These are phyloP conservation scores for Misgurnus mizolepis DNA, from an alignment of 2,113 vertebrate genomes.

Conservation along the genomic window DNA sequence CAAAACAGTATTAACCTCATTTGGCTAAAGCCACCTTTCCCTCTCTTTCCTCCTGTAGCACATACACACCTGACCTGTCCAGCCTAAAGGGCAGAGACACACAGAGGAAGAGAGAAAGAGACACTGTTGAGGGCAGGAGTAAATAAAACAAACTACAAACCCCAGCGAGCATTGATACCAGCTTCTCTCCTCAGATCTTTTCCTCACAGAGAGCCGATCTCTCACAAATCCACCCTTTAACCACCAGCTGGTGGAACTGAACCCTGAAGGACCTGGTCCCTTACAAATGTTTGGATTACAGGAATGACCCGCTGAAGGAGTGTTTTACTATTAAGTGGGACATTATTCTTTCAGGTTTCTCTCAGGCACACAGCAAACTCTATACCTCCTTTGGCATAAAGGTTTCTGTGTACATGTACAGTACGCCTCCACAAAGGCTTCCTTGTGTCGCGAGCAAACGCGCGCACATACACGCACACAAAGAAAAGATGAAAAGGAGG, in stretches of 20 bases:
- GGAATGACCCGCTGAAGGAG: constrained; percentile 25
- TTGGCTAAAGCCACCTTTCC: constrained; percentile 26
- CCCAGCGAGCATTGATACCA: constrained; percentile 24
- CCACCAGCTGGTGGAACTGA: constrained; percentile 10
- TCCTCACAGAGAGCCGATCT: neutral
- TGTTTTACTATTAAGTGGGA: constrained; percentile 27
- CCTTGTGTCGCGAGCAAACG: constrained; percentile 7
- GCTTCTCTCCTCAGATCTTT: constrained; percentile 21
- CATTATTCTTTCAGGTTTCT: constrained; percentile 23
- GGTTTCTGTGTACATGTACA: constrained; percentile 42
- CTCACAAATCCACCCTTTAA: neutral
- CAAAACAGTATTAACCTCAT: constrained; percentile 34
- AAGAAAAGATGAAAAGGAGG: constrained; percentile 3
- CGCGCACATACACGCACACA: constrained; percentile 35
- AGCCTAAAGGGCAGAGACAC: constrained; percentile 12
- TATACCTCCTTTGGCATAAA: constrained; percentile 37
- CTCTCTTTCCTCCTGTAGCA: constrained; percentile 11
- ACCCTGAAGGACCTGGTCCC: neutral
- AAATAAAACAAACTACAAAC: constrained; percentile 18
- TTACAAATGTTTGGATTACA: constrained; percentile 33
- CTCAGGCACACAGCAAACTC: constrained; percentile 28
- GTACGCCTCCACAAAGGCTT: constrained; percentile 17
- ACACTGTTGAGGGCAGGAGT: neutral
- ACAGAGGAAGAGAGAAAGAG: constrained; percentile 1
- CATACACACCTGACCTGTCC: constrained; percentile 7